These are phyloP conservation scores for Eleginops maclovinus DNA, from an alignment of 2,113 vertebrate genomes.

Conservation along the genomic window DNA sequence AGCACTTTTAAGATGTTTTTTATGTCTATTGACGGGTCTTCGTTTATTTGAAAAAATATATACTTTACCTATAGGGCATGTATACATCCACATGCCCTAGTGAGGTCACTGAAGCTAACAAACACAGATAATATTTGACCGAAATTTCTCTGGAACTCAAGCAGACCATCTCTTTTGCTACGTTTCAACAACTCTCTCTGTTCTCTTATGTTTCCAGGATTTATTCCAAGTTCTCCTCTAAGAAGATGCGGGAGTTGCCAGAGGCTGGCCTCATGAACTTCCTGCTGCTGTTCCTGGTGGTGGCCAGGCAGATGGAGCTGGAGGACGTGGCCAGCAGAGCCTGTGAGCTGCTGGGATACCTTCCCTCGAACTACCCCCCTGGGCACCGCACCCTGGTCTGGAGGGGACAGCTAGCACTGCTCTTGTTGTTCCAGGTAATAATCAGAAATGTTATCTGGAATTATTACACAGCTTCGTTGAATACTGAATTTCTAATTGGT, in stretches of 20 bases:
- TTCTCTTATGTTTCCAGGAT: constrained; percentile 83
- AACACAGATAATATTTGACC: too few species aligned
- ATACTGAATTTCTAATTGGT: too few species aligned
- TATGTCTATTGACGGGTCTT: too few species aligned
- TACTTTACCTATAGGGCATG: too few species aligned
- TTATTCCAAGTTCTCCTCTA: constrained; percentile 96
- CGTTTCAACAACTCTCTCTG: neutral
- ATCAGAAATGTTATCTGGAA: neutral
- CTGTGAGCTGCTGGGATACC: constrained; percentile 87
- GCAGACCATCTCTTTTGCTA: neutral
- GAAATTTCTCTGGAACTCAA: too few species aligned
- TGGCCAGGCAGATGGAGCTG: constrained; percentile 87
- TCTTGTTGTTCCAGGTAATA: constrained; percentile 86
- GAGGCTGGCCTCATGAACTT: constrained; percentile 94
- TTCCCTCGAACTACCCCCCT: constrained; percentile 79
- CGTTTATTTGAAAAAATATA: too few species aligned
- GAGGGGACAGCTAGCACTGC: constrained; percentile 91
- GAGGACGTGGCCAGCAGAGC: constrained; percentile 90
- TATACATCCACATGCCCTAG: too few species aligned
- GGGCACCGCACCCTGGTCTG: constrained; percentile 88
- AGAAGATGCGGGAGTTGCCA: constrained; percentile 93
- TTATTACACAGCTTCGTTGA: too few species aligned
- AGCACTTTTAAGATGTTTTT: too few species aligned
- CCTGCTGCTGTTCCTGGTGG: constrained; percentile 90
- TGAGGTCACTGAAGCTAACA: too few species aligned